A percentile compares a stretch with the other conserved stretches of the same genome.
Conservation (phyloP, 2,888 invertebrate genomes). For the Pollenia amentaria region DNA sequence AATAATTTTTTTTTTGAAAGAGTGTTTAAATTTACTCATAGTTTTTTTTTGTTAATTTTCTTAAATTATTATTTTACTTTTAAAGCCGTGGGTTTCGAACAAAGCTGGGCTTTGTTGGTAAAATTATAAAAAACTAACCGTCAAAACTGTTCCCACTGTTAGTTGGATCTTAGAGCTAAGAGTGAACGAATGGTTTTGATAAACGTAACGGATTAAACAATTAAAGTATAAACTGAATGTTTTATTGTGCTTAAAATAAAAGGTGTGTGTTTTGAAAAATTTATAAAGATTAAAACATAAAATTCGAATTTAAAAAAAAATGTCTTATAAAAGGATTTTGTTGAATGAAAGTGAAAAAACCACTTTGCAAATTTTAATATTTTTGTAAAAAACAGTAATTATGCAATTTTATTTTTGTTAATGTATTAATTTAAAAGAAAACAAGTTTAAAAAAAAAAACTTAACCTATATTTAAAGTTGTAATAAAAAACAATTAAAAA, state of each 20-base stretch:
- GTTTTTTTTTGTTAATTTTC: conserved; percentile 33
- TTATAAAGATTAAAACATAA: not conserved
- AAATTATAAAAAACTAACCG: conserved; percentile 81
- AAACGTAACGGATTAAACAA: conserved; percentile 52
- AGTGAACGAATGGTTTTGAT: conserved; percentile 54
- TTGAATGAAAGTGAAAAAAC: not conserved
- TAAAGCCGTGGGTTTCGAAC: conserved; percentile 68
- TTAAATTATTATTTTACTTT: conserved; percentile 9
- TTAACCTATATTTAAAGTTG: conserved; percentile 48
- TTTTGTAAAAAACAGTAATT: conserved; percentile 29
- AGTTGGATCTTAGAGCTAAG: conserved; percentile 75
- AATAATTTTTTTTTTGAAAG: conserved; percentile 6
- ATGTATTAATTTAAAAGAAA: conserved; percentile 47
- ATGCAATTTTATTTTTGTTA: conserved; percentile 49
- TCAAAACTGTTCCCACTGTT: conserved; percentile 80
- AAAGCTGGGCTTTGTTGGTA: conserved; percentile 81
- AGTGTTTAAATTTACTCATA: conserved; percentile 38
- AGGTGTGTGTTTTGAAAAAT: conserved; percentile 23
- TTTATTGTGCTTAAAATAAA: not conserved
- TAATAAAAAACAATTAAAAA: not conserved
- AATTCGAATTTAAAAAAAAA: not conserved
- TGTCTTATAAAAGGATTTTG: conserved; percentile 18
- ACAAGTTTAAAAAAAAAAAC: conserved; percentile 54
- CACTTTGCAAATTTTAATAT: not conserved
- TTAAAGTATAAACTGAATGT: not conserved